Conservation (phyloP, 2,888 invertebrate genomes). For the Pammene fasciana region DNA sequence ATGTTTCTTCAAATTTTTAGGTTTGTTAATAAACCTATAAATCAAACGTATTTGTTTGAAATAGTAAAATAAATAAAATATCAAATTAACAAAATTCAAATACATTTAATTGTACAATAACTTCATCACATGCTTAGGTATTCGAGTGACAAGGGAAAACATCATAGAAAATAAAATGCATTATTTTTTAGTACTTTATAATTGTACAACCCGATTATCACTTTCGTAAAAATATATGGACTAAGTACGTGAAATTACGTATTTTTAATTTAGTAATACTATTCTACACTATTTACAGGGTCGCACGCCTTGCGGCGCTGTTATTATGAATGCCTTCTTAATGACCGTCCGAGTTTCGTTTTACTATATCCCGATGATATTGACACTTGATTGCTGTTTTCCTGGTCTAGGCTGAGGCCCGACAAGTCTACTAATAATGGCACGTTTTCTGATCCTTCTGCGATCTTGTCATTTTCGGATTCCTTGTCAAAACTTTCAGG, state of each 20-base stretch:
- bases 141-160: slow-evolving; percentile 28
- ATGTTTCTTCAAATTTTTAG: no score
- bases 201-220: slow-evolving; percentile 79
- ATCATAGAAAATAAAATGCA: slow-evolving; percentile 34
- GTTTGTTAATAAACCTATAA: no score
- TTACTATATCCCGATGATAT: slow-evolving; percentile 81
- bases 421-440: slow-evolving; percentile 80
- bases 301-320: slow-evolving; percentile 56
- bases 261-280: slow-evolving; percentile 80
- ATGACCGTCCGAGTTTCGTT: slow-evolving; percentile 78
- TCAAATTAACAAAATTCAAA: slow-evolving; percentile 35
- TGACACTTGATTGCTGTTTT: slow-evolving; percentile 70
- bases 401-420: slow-evolving; percentile 70
- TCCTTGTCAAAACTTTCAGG: slow-evolving; percentile 71
- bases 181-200: slow-evolving; percentile 66
- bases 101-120: slow-evolving; percentile 30
- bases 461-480: slow-evolving; percentile 56
- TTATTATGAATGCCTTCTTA: slow-evolving; percentile 69
- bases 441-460: slow-evolving; percentile 78
- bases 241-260: slow-evolving; percentile 71
- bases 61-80: slow-evolving; percentile 9
- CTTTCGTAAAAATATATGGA: slow-evolving; percentile 75
- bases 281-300: slow-evolving; percentile 79
- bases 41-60: no score
- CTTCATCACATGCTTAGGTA: slow-evolving; percentile 5